These are phyloP conservation scores for Drosophila albomicans DNA, from an alignment of 1,140 invertebrate genomes.

Conservation along the genomic window DNA sequence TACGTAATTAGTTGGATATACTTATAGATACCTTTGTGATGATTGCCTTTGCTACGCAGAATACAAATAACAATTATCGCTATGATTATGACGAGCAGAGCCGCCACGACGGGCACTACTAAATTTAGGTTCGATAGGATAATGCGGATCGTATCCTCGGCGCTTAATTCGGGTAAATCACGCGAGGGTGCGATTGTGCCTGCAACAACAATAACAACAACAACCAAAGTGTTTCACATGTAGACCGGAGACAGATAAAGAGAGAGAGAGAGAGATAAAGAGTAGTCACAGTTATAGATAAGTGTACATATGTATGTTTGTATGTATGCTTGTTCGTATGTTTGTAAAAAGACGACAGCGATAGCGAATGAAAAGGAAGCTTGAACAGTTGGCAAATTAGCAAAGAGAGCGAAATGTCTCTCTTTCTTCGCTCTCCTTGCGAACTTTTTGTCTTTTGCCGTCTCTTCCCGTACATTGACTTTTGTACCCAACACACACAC, in stretches of 20 bases:
- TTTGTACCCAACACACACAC: conserved; percentile 64
- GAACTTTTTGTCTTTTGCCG: conserved; percentile 4
- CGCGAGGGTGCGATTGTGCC: conserved; percentile 96
- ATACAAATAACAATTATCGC: conserved; percentile 96
- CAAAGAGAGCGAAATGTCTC: conserved; percentile 17
- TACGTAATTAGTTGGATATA: conserved; percentile 69
- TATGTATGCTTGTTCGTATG: conserved; percentile 5
- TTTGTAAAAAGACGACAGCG: conserved; percentile 13
- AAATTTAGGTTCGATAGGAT: conserved; percentile 95
- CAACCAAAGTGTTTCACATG: conserved; percentile 70
- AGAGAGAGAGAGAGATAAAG: conserved; percentile 16
- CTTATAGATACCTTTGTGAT: conserved; percentile 91
- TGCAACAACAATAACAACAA: conserved; percentile 87
- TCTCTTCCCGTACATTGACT: conserved; percentile 51
- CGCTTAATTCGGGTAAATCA: conserved; percentile 91
- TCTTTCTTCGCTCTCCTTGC: conserved; percentile 14
- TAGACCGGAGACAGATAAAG: conserved; percentile 19
- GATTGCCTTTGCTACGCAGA: conserved; percentile 91
- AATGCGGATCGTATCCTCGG: conserved; percentile 92
- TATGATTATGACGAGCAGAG: conserved; percentile 95
- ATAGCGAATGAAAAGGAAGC: conserved; percentile 22
- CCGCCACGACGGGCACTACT: conserved; percentile 96
- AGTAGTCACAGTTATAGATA: conserved; percentile 30
- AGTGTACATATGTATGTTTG: conserved; percentile 12
- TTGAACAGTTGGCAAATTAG: neutral